A percentile compares a stretch with the other conserved stretches of the same genome.
Evolutionary conservation across 2,888 invertebrate species (phyloP).

Genomic region (Beris morrisii): DNA sequence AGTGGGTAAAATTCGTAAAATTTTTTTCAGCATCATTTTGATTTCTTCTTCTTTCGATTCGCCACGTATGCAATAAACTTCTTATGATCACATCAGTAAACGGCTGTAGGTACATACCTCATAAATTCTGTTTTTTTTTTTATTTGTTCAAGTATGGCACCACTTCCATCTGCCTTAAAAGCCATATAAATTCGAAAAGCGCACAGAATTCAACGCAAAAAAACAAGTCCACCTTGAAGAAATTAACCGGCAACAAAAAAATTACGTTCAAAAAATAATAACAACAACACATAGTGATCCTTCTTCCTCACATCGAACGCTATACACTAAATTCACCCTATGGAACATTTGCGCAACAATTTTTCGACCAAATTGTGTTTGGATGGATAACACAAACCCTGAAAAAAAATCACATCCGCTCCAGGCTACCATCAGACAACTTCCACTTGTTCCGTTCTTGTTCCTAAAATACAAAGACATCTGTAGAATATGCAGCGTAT

Average conservation of each 20-base stretch:
- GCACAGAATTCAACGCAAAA: conserved; percentile 13
- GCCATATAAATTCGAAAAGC: conserved; percentile 1
- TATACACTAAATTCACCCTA: neutral
- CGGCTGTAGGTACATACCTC: too few relatives aligned
- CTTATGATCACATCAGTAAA: too few relatives aligned
- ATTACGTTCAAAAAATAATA: neutral
- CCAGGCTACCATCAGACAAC: conserved; percentile 14
- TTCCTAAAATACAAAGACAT: neutral
- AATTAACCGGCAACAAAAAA: neutral
- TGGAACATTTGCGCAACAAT: conserved; percentile 19
- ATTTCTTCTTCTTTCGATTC: too few relatives aligned
- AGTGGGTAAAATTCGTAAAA: too few relatives aligned
- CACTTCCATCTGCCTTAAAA: too few relatives aligned
- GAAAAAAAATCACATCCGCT: conserved; percentile 30
- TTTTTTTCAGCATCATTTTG: too few relatives aligned
- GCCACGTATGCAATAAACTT: too few relatives aligned
- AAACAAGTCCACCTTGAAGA: conserved; percentile 10
- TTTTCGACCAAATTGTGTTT: conserved; percentile 10
- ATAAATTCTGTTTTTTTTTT: too few relatives aligned
- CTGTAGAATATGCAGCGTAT: too few relatives aligned
- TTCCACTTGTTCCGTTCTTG: conserved; percentile 28
- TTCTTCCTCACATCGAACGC: conserved; percentile 4
- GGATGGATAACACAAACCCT: conserved; percentile 11
- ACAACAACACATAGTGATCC: conserved; percentile 13
- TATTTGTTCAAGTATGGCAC: too few relatives aligned